Base-by-base conservation (phyloP, 2,888 invertebrate genomes). In the Loripinus fragilis region DNA sequence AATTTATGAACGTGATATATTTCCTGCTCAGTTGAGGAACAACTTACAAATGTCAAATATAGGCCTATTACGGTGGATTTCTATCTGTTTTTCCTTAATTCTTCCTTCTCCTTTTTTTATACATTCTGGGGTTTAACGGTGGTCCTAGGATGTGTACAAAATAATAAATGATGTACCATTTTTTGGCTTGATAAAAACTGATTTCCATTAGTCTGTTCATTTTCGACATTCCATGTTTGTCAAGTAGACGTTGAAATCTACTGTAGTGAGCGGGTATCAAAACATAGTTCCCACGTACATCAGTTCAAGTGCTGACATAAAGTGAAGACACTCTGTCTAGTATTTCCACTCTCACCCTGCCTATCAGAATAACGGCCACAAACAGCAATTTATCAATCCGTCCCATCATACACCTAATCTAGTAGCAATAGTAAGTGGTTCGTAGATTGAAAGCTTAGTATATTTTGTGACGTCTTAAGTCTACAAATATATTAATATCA, bases 261-360 rank as follows among this genome's bases (percentile, higher is more conserved):
- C 60, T 60, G 33, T 17, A 20, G 33, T 33, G 60, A 60, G 33
- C 23, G 2, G 60, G 60, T 60, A 60, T 25, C 60, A 23, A 33
- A 60, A 60, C 33, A 8, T 20, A 60, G 67, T 67, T 67, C 67
- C 67, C 67, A 67, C 67, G 67, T 67, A 42, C 45, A 38, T 38
- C 67, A 67, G 17, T 45, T 67, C 25, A 45, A 67, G 67, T 67
- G 67, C n/a, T 67, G 67, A 67, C 67, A 67, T 23, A 15, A n/a
- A 41, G 67, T 42, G 67, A 42, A 41, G 67, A 17, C 67, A 45
- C 12, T 20, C 41, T 42, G 67, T 67, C 67, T 67, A 28, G 15
- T 8, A 28, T 38, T 45, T 28, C 45, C 15, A 42, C 67, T 67
- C 67, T 67, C 60, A 33, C 60, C 60, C 60, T 60, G 5, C 30